Conservation (phyloP, 2,888 invertebrate genomes). For the Drosophila colorata region DNA sequence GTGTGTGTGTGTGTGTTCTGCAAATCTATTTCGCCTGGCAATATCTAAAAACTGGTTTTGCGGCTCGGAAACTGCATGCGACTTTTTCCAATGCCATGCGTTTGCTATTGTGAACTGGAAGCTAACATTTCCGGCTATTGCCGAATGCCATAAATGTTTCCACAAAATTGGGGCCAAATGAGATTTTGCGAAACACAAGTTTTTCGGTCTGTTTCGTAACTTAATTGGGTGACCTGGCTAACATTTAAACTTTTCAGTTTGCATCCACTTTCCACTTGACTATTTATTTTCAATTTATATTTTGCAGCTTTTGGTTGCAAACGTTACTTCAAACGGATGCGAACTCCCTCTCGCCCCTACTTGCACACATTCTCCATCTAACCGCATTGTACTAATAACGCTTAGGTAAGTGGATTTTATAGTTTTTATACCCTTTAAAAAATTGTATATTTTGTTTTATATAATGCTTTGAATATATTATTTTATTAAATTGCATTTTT, state of each 20-base stretch:
- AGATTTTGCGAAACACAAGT: conserved; percentile 2
- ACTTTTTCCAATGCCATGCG: background rate
- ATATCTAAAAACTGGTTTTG: conserved; percentile 8
- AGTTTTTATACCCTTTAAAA: no score
- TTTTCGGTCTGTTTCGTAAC: conserved; percentile 6
- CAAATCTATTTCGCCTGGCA: background rate
- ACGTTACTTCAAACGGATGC: background rate
- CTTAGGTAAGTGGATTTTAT: no score
- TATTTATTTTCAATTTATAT: conserved; percentile 59
- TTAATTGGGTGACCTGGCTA: conserved; percentile 18
- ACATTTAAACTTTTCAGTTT: conserved; percentile 27
- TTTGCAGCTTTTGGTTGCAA: conserved; percentile 17
- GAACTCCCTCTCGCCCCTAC: background rate
- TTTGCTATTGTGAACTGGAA: background rate
- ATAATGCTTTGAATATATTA: background rate
- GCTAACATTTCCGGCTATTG: conserved; percentile 3
- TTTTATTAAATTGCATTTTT: no score
- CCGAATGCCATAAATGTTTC: conserved; percentile 5
- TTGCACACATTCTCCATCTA: background rate
- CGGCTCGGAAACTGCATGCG: conserved; percentile 10
- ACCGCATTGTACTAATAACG: no score
- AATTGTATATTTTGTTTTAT: background rate
- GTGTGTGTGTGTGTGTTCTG: conserved; percentile 1
- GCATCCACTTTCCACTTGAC: conserved; percentile 26
- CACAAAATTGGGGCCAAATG: conserved; percentile 6